phyloP scores from a whole-genome alignment of 2,888 invertebrate genomes.

The Chrysodeixis includens region DNA sequence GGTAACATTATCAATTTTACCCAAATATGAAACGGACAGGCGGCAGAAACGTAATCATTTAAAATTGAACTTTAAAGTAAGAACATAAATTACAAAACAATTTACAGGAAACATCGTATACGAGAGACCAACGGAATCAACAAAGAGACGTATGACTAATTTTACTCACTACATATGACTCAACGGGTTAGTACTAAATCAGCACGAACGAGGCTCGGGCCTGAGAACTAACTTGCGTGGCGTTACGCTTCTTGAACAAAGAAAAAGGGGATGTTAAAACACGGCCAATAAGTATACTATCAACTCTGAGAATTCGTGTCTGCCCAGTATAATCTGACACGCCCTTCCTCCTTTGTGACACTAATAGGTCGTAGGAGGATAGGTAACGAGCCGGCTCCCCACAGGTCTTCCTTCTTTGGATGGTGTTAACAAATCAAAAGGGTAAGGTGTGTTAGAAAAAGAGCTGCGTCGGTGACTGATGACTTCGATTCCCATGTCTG shows the following conservation, averaged over 20 bases:
- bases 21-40: conserved; percentile 26
- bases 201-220: conserved; percentile 68
- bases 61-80: conserved; percentile 31
- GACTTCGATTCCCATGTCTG: conserved; percentile 74
- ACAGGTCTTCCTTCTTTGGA: conserved; percentile 63
- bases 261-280: conserved; percentile 82
- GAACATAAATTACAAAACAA: conserved; percentile 45
- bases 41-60: conserved; percentile 16
- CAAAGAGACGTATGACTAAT: conserved; percentile 76
- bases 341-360: conserved; percentile 55
- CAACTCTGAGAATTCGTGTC: conserved; percentile 76
- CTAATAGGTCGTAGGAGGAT: conserved; percentile 44
- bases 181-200: conserved; percentile 72
- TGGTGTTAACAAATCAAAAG: conserved; percentile 65
- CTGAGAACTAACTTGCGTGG: conserved; percentile 84
- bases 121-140: conserved; percentile 62
- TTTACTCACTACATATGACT: conserved; percentile 70
- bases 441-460: conserved; percentile 73
- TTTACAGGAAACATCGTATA: conserved; percentile 61
- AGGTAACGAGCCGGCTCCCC: conserved; percentile 54
- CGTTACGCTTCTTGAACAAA: conserved; percentile 85
- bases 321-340: conserved; percentile 70
- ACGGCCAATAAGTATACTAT: conserved; percentile 75
- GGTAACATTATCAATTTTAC: conserved; percentile 35
- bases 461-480: conserved; percentile 67